Evolutionary conservation across 2,888 invertebrate genomes (phyloP), one percentile per base, ranked within the genome.

Genomic region (Merodon equestris): DNA sequence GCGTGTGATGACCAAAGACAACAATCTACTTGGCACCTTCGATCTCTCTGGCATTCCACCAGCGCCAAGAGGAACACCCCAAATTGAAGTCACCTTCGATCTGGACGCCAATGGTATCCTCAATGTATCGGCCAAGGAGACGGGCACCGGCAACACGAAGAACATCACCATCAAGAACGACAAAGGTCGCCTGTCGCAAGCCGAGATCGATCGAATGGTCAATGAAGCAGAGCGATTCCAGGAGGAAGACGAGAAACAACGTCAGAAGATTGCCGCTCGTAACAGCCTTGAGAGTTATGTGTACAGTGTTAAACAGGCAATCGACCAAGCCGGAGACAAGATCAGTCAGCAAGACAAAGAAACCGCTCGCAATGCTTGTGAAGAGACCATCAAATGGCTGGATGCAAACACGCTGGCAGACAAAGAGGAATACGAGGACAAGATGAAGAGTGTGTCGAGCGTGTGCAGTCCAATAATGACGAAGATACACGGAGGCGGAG

Each of bases 21-120:
- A 97, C 91, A 95, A 97, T 89, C 90, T 96, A 51, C 92, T 98
- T 68, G 97, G 97, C 68, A 97, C 96, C 88, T 98, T 98, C 89
- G 97, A 97, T 87, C 91, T 98, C 54, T 94, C 95, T 15, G 97
- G 97, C 42, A 97, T 97, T 85, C 97, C 97, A 1, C 97, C 97
- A 9, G 95, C 94, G 87, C 97, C 93, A 74, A 94, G 92, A 83
- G 97, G 93, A 86, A 96, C 93, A 82, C 96, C 92, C 81, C 96
- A 92, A 89, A 96, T 92, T 90, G 97, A 94, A 87, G 94, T 95
- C 19, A 94, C 94, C 51, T 94, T 94, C 86, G 84, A 85, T 38
- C 93, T 93, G 84, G 97, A 97, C 85, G 96, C 97, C 53, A 96
- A 98, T 89, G 97, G 97, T 86, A 97, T 97, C 88, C 90, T 98